phyloP scores from a whole-genome alignment of 1,140 invertebrate species.

The Chionoecetes opilio region DNA sequence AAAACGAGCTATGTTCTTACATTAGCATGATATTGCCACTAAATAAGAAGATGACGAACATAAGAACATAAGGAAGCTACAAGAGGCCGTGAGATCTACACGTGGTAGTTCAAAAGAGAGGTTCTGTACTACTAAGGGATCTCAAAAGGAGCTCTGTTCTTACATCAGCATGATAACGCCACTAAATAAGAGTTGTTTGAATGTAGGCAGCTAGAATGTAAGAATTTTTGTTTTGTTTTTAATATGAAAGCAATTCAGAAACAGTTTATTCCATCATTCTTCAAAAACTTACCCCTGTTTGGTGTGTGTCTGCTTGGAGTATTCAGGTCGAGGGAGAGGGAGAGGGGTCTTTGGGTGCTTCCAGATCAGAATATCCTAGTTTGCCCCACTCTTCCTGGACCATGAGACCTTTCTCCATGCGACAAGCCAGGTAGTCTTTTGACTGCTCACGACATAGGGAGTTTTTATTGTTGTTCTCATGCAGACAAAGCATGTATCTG shows the following conservation, averaged over 20 bases:
- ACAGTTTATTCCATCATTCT: too few relatives aligned
- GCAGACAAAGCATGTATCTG: slow-evolving; percentile 93
- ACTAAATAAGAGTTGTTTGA: too few relatives aligned
- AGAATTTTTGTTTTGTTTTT: too few relatives aligned
- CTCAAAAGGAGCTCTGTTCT: not conserved
- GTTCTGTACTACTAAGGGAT: not conserved
- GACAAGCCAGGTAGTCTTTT: slow-evolving; percentile 94
- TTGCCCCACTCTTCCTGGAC: slow-evolving; percentile 94
- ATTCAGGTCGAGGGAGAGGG: slow-evolving; percentile 55
- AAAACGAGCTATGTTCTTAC: not conserved
- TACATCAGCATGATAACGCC: not conserved
- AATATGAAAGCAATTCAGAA: too few relatives aligned
- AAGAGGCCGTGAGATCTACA: too few relatives aligned
- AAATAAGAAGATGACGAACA: too few relatives aligned
- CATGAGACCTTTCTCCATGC: slow-evolving; percentile 98
- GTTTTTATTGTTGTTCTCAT: slow-evolving; percentile 90
- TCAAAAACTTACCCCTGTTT: not conserved
- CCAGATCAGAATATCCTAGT: slow-evolving; percentile 86
- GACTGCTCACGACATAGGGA: slow-evolving; percentile 90
- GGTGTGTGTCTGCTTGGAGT: not conserved
- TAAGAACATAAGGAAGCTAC: too few relatives aligned
- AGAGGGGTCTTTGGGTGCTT: not conserved
- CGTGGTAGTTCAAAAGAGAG: not conserved
- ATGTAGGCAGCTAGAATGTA: too few relatives aligned
- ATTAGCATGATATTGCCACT: not conserved